phyloP scores from a whole-genome alignment of 1,140 invertebrate genomes.

The Calosoma granatense region DNA sequence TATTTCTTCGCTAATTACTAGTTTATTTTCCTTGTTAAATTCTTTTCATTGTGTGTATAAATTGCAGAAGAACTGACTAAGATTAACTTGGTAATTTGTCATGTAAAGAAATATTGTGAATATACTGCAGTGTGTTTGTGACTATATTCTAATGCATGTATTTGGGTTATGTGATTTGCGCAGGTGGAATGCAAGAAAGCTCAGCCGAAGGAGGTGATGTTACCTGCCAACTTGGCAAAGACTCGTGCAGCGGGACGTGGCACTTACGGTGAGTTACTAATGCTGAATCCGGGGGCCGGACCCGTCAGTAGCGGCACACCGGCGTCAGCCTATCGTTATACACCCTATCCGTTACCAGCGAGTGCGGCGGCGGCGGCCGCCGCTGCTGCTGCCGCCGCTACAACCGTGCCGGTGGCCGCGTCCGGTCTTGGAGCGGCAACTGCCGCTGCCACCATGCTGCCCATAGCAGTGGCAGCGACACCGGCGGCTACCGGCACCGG shows the following conservation, averaged over 20 bases:
- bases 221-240: conserved; percentile 87
- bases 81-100: too few species aligned
- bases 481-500: conserved; percentile 22
- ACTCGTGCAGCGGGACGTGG: conserved; percentile 83
- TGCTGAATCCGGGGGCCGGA: conserved; percentile 51
- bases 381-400: conserved; percentile 20
- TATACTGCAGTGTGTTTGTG: neutral
- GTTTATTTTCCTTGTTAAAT: too few species aligned
- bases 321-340: conserved; percentile 53
- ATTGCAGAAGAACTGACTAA: too few species aligned
- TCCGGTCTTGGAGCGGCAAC: conserved; percentile 22
- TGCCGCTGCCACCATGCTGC: conserved; percentile 14
- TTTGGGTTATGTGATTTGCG: conserved; percentile 29
- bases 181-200: conserved; percentile 99
- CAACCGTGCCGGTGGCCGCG: conserved; percentile 25
- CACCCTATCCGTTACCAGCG: conserved; percentile 47
- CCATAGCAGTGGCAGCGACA: conserved; percentile 30
- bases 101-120: too few species aligned
- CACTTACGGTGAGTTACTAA: conserved; percentile 92
- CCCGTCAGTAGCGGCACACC: conserved; percentile 37
- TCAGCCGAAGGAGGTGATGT: conserved; percentile 99
- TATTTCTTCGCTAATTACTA: too few species aligned
- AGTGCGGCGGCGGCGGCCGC: conserved; percentile 36
- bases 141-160: neutral
- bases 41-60: too few species aligned